Conservation (phyloP, 2,888 invertebrate genomes). For the Osmoderma eremita region DNA sequence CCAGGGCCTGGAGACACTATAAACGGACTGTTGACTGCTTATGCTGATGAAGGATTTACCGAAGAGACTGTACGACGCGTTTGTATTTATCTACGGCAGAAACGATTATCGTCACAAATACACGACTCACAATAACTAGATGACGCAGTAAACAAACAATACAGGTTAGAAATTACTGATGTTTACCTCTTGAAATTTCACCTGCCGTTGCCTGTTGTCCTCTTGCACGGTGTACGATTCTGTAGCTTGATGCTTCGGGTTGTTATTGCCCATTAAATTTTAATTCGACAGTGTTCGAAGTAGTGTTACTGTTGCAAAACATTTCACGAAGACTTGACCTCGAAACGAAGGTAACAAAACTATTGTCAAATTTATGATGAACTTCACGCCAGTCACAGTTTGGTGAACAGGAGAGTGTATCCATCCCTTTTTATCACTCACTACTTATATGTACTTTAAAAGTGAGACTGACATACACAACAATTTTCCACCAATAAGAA, state of each 20-base stretch:
- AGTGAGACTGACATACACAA: neutral
- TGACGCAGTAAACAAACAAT: constrained; percentile 59
- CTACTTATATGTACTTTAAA: neutral
- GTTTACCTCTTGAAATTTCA: constrained; percentile 58
- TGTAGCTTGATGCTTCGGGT: constrained; percentile 53
- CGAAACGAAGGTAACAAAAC: constrained; percentile 56
- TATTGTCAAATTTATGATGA: constrained; percentile 52
- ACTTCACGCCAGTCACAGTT: constrained; percentile 22
- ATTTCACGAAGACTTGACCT: constrained; percentile 53
- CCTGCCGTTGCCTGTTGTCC: constrained; percentile 55
- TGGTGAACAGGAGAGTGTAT: neutral
- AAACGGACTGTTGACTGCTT: constrained; percentile 70
- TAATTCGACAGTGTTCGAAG: constrained; percentile 31
- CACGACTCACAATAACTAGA: constrained; percentile 47
- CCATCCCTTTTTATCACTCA: neutral
- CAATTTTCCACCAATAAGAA: neutral
- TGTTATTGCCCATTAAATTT: constrained; percentile 62
- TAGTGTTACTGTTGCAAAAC: constrained; percentile 35
- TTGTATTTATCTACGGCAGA: constrained; percentile 66
- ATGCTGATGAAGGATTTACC: constrained; percentile 70
- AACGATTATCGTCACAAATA: constrained; percentile 42
- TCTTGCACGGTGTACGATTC: constrained; percentile 54
- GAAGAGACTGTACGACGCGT: constrained; percentile 71
- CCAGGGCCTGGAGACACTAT: constrained; percentile 73
- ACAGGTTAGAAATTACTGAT: constrained; percentile 51